phyloP scores from a whole-genome alignment of 2,113 vertebrate genomes.

The Melanotaenia duboulayi region DNA sequence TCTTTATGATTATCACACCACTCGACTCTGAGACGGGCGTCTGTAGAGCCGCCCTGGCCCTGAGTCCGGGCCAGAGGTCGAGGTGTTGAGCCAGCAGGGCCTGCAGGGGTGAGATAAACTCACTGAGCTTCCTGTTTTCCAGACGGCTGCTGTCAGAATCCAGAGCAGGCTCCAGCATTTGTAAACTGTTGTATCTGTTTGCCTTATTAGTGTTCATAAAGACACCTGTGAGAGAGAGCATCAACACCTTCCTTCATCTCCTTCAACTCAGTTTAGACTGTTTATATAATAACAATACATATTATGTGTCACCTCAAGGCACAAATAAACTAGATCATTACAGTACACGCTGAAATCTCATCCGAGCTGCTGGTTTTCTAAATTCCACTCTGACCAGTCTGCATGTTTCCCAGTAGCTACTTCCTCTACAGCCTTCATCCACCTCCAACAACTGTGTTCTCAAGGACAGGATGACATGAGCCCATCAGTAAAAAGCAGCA shows the following conservation, averaged over 20 bases:
- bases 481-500: slow-evolving; percentile 15
- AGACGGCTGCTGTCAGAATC: slow-evolving; percentile 13
- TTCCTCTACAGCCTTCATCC: neutral
- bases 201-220: neutral
- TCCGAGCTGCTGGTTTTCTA: neutral
- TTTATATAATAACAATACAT: too few relatives aligned
- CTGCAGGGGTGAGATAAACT: slow-evolving; percentile 15
- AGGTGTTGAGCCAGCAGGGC: neutral
- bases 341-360: too few relatives aligned
- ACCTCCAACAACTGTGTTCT: slow-evolving; percentile 4
- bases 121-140: too few relatives aligned
- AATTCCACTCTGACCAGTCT: neutral
- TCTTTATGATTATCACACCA: slow-evolving; percentile 9
- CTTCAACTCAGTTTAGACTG: neutral
- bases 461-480: slow-evolving; percentile 26
- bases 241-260: neutral
- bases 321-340: too few relatives aligned
- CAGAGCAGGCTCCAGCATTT: slow-evolving; percentile 7
- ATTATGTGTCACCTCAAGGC: too few relatives aligned
- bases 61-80: slow-evolving; percentile 23
- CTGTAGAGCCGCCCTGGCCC: slow-evolving; percentile 5
- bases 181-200: neutral
- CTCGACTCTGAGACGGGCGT: slow-evolving; percentile 7
- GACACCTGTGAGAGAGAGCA: neutral
- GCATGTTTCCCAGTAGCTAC: neutral